Evolutionary conservation across 1,140 invertebrate genomes (phyloP), one percentile per base, ranked within the genome.

Genomic region (Dreissena rostriformis): DNA sequence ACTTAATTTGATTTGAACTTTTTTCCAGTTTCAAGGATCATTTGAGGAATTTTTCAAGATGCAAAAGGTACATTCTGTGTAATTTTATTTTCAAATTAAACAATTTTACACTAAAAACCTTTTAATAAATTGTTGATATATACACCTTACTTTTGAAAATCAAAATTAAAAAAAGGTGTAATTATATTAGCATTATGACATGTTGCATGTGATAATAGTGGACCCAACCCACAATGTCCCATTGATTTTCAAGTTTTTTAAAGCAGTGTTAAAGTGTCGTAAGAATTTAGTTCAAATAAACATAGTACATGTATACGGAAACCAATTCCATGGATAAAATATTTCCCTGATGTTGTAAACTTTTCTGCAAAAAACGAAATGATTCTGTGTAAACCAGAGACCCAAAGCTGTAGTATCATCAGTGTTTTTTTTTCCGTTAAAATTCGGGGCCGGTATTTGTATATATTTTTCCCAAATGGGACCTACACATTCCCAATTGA

Each of bases 11-110:
- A 39, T 39, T 39, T 2, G 8, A 39, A 2, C 8, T 39, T 39
- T 29, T 29, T 80, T 80, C 57, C 67, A 80, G 77, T 80, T 80
- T 71, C 65, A 80, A 71, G 65, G 77, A 5, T 80, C 77, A 17
- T 80, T 80, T 80, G 77, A 80, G 65, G 77, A 80, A 55, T 80
- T 80, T 52, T 80, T 80, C 67, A 68, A 22, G 22, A 65, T 55
- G 19, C 77, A 80, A 28, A 80, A 80, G 77, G 77, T 80, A 80
- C 11, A 15, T 19, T 39, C 53, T 76, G n/a, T 75, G 19, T 49
- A 57, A 57, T 73, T n/a, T n/a, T n/a, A n/a, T n/a, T n/a, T n/a
- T 49, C 14, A 1, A n/a, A 49, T 8, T n/a, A 51, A 49, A 51
- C n/a, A 26, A 39, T 49, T 1, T 22, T 15, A 15, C 14, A 73